Conservation (phyloP, 53 echinoderm and acorn worm species). For the Paracentrotus lividus region DNA sequence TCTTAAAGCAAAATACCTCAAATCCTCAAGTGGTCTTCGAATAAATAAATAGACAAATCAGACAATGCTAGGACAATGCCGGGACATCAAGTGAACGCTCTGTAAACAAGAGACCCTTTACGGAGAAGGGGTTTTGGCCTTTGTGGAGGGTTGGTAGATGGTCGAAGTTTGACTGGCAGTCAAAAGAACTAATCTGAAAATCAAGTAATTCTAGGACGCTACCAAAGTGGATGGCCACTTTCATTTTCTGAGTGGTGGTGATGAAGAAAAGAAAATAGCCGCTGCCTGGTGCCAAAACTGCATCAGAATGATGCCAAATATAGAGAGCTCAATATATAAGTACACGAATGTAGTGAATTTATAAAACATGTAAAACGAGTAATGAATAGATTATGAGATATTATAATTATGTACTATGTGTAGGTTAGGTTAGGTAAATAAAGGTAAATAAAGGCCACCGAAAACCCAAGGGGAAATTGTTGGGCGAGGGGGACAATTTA, state of each 20-base stretch:
- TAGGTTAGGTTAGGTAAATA: no score
- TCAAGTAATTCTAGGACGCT: slow-evolving; percentile 49
- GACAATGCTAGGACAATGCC: slow-evolving; percentile 9
- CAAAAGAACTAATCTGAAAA: slow-evolving; percentile 50
- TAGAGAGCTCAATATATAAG: no score
- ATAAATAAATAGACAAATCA: slow-evolving; percentile 57
- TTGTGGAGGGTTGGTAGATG: slow-evolving; percentile 1
- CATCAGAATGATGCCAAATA: neutral
- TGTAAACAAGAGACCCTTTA: slow-evolving; percentile 43
- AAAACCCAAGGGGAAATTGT: no score
- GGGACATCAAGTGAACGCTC: slow-evolving; percentile 34
- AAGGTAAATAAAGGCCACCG: no score
- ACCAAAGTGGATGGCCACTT: slow-evolving; percentile 29
- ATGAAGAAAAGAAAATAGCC: neutral
- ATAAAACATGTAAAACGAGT: no score
- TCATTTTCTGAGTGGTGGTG: slow-evolving; percentile 21
- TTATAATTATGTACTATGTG: no score
- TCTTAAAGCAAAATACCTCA: slow-evolving; percentile 9
- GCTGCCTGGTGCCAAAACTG: neutral
- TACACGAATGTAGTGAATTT: no score
- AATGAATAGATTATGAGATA: no score
- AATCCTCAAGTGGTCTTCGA: slow-evolving; percentile 24
- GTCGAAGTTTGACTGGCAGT: slow-evolving; percentile 24
- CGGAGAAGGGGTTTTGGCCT: slow-evolving; percentile 4
- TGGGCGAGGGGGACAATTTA: no score